phyloP scores from a whole-genome alignment of 2,113 vertebrate genomes.

The Tylochromis polylepis region DNA sequence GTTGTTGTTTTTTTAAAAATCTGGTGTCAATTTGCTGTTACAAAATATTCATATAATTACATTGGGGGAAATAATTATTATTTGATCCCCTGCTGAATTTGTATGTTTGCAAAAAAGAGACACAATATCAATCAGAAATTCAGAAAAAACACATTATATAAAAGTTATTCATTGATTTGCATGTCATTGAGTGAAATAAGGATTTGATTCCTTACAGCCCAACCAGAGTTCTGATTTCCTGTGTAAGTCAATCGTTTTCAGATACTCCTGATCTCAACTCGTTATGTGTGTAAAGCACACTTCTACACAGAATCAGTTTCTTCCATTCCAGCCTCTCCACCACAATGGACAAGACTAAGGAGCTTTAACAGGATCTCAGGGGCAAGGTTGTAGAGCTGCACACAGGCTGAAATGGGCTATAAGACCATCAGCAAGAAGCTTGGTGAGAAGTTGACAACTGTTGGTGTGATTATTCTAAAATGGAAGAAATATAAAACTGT shows the following conservation, averaged over 20 bases:
- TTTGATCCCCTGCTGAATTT: neutral
- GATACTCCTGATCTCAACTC: too few relatives aligned
- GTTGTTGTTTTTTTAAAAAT: neutral
- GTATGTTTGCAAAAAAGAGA: neutral
- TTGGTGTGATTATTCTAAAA: neutral
- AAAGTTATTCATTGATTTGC: neutral
- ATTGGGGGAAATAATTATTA: neutral
- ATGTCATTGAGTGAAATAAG: neutral
- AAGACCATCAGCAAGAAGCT: neutral
- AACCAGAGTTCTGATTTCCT: neutral
- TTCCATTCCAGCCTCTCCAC: neutral
- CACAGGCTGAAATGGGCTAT: neutral
- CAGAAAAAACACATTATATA: too few relatives aligned
- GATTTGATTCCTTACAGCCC: neutral
- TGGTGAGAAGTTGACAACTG: neutral
- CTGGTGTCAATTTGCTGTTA: neutral
- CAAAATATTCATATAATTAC: neutral
- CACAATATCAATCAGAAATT: too few relatives aligned
- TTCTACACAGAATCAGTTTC: neutral
- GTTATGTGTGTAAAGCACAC: neutral
- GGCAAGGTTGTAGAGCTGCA: neutral
- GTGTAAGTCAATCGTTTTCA: neutral
- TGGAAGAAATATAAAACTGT: neutral
- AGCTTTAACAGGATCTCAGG: neutral
- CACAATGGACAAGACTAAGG: neutral